Percentiles rank a stretch among this genome's conserved stretches.
These are phyloP conservation scores for Sebastes schlegelii DNA, from an alignment of 2,113 vertebrate genomes.

Conservation along the genomic window DNA sequence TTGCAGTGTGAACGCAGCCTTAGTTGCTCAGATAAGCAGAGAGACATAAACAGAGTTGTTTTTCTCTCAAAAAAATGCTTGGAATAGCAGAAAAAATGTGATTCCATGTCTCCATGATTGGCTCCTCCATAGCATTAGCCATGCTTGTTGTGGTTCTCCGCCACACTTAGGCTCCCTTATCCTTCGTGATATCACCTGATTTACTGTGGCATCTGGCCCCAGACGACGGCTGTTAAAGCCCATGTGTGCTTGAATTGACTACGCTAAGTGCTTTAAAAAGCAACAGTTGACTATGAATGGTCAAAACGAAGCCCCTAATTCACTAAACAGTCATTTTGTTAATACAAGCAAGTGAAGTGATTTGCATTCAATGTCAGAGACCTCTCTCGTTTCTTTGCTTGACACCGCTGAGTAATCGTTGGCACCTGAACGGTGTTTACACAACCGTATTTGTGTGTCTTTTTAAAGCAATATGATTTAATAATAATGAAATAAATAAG, in stretches of 20 bases:
- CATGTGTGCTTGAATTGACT: constrained; percentile 6
- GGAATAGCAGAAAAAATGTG: constrained; percentile 5
- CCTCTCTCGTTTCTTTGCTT: no score
- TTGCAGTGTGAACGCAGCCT: not conserved
- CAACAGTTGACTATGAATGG: not conserved
- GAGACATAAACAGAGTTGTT: not conserved
- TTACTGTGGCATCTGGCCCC: constrained; percentile 26
- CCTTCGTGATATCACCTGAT: constrained; percentile 9
- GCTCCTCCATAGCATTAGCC: not conserved
- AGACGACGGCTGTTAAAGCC: constrained; percentile 12
- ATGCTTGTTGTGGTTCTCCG: not conserved
- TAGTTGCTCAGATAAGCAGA: not conserved
- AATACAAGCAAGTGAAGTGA: not conserved
- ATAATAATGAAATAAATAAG: not conserved
- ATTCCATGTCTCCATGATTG: constrained; percentile 9
- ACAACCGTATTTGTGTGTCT: no score
- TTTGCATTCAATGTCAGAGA: not conserved
- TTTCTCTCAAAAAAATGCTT: not conserved
- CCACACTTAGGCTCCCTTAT: not conserved
- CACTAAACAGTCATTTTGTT: not conserved
- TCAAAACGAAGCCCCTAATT: not conserved
- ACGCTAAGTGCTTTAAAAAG: constrained; percentile 21
- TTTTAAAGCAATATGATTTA: not conserved
- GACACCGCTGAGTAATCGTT: not conserved
- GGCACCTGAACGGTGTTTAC: not conserved